Base-by-base conservation (phyloP, 2,797 vertebrate species). In the Rallus crepitans region DNA sequence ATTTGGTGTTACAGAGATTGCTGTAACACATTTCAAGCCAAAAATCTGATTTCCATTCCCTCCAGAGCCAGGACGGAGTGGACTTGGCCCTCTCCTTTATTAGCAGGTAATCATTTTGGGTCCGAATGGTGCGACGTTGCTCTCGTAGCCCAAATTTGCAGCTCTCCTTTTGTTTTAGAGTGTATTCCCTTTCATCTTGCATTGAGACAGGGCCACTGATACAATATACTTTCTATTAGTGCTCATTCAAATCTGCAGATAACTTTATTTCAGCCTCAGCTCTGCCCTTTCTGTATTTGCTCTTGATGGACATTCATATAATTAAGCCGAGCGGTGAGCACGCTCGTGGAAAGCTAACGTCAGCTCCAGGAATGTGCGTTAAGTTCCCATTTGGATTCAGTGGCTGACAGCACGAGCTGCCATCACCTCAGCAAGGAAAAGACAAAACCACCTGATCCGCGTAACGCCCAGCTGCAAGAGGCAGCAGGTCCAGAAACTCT, bases 11-110 rank as follows among this genome's bases (percentile, higher is more conserved):
- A 35, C 1, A 7, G 91, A 89, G 84, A 88, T 75, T 77, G 68
- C 91, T 85, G 61, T 82, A 89, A 82, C 82, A 77, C 80, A 45
- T 94, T 91, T 82, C 40, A 31, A 87, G 83, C 75, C 69, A 85
- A 89, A 89, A 92, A 94, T 89, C 84, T 82, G 92, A 87, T 96
- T 97, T 96, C 71, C 53, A 12, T 71, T 94, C 89, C 47, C 64
- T 83, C 47, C 85, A 68, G 96, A 91, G 81, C 45, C 57, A 48
- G 78, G 50, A 69, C 87, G 87, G 68, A 88, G 78, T n/a, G 76
- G 84, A 42, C 65, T 33, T 63, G 71, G 70, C 75, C 89, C 63
- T 55, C 47, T 85, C 66, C 79, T 89, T 82, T 80, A 78, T 90
- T 87, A 80, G 45, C 3, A 9, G 39, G 75, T 80, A 87, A 71